Evolutionary conservation across 2,797 vertebrate species (phyloP), one percentile per base, ranked within the genome.

Genomic region (Novumbra hubbsi): DNA sequence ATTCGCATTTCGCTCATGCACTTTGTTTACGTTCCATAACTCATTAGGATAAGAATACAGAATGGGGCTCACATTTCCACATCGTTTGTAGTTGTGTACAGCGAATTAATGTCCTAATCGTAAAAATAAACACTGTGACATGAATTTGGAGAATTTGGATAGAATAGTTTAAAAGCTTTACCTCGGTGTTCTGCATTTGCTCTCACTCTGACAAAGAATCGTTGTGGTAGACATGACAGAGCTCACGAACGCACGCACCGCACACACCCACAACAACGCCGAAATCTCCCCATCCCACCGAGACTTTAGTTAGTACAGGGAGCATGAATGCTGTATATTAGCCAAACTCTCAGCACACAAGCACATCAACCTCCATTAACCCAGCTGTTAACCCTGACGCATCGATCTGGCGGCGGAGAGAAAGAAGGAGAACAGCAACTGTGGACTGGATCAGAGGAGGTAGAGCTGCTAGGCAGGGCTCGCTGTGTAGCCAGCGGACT

Each of bases 391-490:
- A 32, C 28, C 16, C 62, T 30, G 62, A 32, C 32, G 62, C 30
- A 30, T 2, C 62, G 2, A 1, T 6, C 27, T 64, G 28, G 24
- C 41, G 41, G 41, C 5, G 6, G 41, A 45, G 41, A 45, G 15
- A 69, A 62, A 4, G 27, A 16, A 4, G 3, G 50, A 38, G 34
- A 27, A 12, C 50, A 21, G n/a, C 30, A 70, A 4, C 28, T 9
- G 28, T n/a, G 49, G 28, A 32, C 5, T 32, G 12, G 30, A 66
- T 34, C 73, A 4, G 30, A 17, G 24, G 19, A 69, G 30, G 66
- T 41, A 70, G n/a, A 48, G 62, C 75, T 70, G 62, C 49, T 65
- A 12, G n/a, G 21, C 57, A 34, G 57, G 30, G n/a, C 32, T 49
- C 21, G 28, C 24, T 2, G 17, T 73, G 32, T 24, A 11, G 3